Evolutionary conservation across 2,113 vertebrate species (phyloP), one percentile per base, ranked within the genome.

Genomic region (Puma concolor): DNA sequence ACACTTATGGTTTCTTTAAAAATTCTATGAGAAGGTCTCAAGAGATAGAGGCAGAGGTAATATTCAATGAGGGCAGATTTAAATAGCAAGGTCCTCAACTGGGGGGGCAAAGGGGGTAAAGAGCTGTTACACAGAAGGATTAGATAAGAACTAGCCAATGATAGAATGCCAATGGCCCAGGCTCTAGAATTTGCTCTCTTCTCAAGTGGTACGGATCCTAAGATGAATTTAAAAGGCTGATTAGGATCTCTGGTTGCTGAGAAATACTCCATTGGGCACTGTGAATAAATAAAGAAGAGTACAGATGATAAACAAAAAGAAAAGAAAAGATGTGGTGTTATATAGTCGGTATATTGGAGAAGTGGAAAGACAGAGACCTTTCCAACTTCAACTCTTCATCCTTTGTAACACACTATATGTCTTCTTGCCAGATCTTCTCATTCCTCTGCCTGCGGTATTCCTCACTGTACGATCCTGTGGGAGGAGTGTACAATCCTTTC

Each of bases 1-100:
- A 87, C 86, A 74, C 79, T 38, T 66, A 67, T 11, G 74, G 23
- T 52, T 96, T 91, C 72, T 93, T 85, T 93, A 67, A 86, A 95
- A 96, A 69, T 87, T 89, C 48, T 60, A 50, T 83, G 67, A 93
- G 50, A 76, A 88, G 29, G 27, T 79, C 80, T 93, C 79, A 93
- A 96, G 44, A 97, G 72, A 36, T 54, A 86, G 52, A 83, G 41
- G 48, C 44, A 83, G 60, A 94, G 31, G 38, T 88, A n/a, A 66
- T 77, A 25, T 60, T 67, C 74, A 38, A 33, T n/a, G 27, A 86
- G 1, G 52, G 33, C 4, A 96, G 82, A 79, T n/a, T 87, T 92
- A 64, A 81, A 93, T 74, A 77, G 10, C 79, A 92, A 95, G 23
- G 27, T 89, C 25, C 86, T 92, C 31, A 74, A 54, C 19, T 27